Evolutionary conservation across 2,888 invertebrate species (phyloP).

Genomic region (Papilio protenor): DNA sequence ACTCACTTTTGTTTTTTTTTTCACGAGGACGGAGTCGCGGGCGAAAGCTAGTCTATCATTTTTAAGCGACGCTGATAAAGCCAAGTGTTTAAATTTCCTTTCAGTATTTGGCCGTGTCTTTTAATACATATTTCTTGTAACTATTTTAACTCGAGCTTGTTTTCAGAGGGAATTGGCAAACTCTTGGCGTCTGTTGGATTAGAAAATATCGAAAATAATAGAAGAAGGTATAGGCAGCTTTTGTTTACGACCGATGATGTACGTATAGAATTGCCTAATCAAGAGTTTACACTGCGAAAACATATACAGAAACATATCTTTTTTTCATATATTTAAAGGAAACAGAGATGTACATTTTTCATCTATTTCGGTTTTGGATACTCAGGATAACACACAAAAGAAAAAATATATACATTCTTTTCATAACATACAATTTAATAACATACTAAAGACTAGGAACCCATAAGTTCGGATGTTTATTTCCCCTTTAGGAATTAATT

Average conservation of each 20-base stretch:
- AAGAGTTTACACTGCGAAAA: neutral
- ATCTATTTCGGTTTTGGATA: neutral
- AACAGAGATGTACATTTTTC: neutral
- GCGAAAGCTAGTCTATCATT: too few relatives aligned
- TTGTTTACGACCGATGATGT: constrained; percentile 90
- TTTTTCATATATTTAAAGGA: neutral
- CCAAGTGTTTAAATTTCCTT: too few relatives aligned
- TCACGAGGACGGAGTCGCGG: too few relatives aligned
- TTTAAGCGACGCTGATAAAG: too few relatives aligned
- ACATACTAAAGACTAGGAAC: neutral
- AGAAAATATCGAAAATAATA: constrained; percentile 95
- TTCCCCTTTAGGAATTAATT: constrained; percentile 30
- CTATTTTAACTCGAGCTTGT: neutral
- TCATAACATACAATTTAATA: constrained; percentile 25
- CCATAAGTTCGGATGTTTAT: constrained; percentile 10
- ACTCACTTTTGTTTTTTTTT: too few relatives aligned
- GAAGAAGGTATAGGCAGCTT: constrained; percentile 92
- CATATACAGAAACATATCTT: neutral
- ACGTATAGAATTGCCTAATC: constrained; percentile 46
- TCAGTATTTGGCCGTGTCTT: too few relatives aligned
- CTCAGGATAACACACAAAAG: neutral
- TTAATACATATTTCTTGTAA: neutral
- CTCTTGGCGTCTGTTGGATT: constrained; percentile 91
- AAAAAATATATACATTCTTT: neutral
- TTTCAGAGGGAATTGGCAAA: constrained; percentile 90